Base-by-base conservation (phyloP, 2,888 invertebrate species). In the Horisme vitalbata region DNA sequence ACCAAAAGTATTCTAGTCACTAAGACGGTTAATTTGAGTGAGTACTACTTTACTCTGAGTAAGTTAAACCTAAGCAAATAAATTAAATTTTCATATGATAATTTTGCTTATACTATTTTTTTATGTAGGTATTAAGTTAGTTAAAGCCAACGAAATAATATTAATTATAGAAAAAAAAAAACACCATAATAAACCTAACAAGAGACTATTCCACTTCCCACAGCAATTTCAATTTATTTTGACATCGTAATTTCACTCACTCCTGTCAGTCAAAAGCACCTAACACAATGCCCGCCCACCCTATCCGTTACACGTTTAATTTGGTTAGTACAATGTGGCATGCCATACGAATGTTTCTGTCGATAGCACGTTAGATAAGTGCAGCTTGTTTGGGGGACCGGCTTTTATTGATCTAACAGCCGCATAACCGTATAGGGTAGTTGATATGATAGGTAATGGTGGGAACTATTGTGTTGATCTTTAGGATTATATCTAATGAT, bases 321-420 rank as follows among this genome's bases (percentile, higher is more conserved):
- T 77, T 74, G 68, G 68, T 73, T 69, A 72, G 72, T 67, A 70
- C 71, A 72, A 71, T 72, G 65, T 64, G 66, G 64, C 61, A 67
- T 63, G 68, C 61, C 67, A 62, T 71, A 77, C 78, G 78, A 73
- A 75, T 77, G 75, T 70, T 37, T 61, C 68, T 65, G 71, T 71
- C 73, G 78, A 82, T 80, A 65, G 61, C 34, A 34, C 66, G 65
- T 65, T 59, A 76, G 80, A 81, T 82, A 80, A 79, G 69, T 71
- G 65, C 61, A 67, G 66, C 68, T 68, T 71, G 48, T 35, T 78
- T 72, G 59, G 72, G 78, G 77, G 71, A 63, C 67, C 63, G 54
- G 59, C 34, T 55, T 72, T 79, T 81, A 81, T 81, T 77, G 73
- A 65, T 61, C 71, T 74, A 77, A 79, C 69, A 72, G 56, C 68